Percentiles rank a stretch among this genome's conserved stretches.
Conservation (phyloP, 2,113 vertebrate species). For the Rhea pennata region DNA sequence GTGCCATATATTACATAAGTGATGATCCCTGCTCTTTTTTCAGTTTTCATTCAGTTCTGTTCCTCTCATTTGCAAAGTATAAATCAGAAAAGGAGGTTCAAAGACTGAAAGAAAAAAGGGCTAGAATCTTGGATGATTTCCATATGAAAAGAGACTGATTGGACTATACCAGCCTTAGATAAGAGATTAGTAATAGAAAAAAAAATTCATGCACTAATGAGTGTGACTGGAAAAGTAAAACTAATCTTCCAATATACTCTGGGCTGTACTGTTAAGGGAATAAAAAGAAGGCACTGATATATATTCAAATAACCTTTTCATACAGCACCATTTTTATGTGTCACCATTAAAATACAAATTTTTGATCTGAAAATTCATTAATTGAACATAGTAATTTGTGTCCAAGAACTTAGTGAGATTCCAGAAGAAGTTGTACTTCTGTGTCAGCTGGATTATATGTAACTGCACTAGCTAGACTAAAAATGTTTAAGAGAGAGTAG, state of each 20-base stretch:
- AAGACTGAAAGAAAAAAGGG: constrained; percentile 6
- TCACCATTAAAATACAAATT: background rate
- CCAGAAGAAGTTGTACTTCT: background rate
- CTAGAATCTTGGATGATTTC: constrained; percentile 32
- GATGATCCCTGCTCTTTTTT: background rate
- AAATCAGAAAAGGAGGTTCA: background rate
- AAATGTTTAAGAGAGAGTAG: background rate
- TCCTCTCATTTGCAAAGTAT: background rate
- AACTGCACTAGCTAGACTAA: background rate
- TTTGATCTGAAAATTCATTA: constrained; percentile 22
- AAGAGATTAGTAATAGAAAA: background rate
- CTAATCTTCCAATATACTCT: background rate
- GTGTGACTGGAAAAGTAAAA: background rate
- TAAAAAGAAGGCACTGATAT: background rate
- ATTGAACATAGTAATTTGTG: background rate
- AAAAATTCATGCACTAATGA: constrained; percentile 4
- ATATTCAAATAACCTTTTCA: background rate
- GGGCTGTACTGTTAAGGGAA: background rate
- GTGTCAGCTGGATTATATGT: background rate
- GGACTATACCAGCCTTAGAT: background rate
- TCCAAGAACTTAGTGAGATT: background rate
- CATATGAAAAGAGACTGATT: background rate
- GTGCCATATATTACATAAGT: background rate
- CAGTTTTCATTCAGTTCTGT: background rate
- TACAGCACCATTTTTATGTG: background rate